Conservation (phyloP, 2,113 vertebrate genomes). For the Columba janthina region DNA sequence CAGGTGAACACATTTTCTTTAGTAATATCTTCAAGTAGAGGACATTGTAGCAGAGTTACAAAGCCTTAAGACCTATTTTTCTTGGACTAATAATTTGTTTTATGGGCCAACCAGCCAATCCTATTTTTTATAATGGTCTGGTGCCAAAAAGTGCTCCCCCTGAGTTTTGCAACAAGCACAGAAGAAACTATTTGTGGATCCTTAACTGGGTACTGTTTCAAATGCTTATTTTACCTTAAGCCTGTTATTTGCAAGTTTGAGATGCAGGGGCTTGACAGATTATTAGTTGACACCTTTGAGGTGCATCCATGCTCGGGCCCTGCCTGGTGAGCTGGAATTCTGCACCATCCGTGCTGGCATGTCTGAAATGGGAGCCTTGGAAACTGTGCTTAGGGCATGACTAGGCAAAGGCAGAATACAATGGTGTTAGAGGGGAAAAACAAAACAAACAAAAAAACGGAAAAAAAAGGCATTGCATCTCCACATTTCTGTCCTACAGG, state of each 20-base stretch:
- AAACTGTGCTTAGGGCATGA: neutral
- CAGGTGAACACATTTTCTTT: neutral
- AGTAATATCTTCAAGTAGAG: neutral
- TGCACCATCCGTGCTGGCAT: neutral
- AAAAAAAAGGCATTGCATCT: neutral
- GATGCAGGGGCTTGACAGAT: neutral
- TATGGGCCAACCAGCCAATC: neutral
- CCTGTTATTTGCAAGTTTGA: neutral
- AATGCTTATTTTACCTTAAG: neutral
- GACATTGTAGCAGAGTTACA: neutral
- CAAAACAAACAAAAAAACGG: neutral
- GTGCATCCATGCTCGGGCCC: fast-evolving
- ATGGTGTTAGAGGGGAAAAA: neutral
- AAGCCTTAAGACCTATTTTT: neutral
- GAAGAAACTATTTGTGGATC: neutral
- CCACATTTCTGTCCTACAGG: neutral
- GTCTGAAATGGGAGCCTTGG: neutral
- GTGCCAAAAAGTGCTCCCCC: neutral
- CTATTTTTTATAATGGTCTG: neutral
- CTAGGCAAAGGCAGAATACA: neutral
- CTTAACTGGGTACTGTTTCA: neutral
- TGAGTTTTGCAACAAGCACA: neutral
- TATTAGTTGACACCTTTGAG: neutral
- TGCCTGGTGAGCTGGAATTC: neutral
- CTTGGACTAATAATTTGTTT: neutral